phyloP scores from a whole-genome alignment of 2,113 vertebrate genomes.

The Shinisaurus crocodilurus region DNA sequence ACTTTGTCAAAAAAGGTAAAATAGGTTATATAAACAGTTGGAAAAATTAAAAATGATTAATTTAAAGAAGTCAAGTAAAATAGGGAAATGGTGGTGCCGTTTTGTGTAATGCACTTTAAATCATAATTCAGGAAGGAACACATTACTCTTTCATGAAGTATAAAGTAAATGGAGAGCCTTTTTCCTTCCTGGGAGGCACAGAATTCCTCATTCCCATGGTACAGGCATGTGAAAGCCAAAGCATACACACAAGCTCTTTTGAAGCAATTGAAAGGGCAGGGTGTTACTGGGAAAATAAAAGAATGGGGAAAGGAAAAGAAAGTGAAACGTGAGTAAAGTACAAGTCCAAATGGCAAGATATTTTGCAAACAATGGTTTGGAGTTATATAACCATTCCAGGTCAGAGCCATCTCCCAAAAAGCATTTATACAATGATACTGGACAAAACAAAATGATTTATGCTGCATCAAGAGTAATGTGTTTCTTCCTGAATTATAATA shows the following conservation, averaged over 20 bases:
- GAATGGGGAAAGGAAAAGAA: background rate
- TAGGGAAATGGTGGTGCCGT: background rate
- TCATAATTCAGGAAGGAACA: slow-evolving; percentile 16
- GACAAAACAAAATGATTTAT: background rate
- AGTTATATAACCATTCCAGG: background rate
- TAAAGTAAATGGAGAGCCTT: background rate
- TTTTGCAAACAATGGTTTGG: background rate
- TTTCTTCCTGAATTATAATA: slow-evolving; percentile 8
- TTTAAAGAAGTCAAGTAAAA: background rate
- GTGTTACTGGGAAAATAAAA: background rate
- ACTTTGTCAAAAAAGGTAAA: too few relatives aligned
- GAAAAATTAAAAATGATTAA: background rate
- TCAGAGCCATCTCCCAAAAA: background rate
- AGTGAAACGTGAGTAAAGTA: background rate
- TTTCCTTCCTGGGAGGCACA: background rate
- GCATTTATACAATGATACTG: background rate
- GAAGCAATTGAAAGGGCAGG: accelerated
- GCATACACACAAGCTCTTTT: background rate
- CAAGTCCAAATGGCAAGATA: background rate
- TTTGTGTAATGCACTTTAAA: background rate
- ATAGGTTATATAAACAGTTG: too few relatives aligned
- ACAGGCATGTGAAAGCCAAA: background rate
- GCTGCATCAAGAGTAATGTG: background rate
- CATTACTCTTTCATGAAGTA: background rate
- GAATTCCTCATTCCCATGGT: background rate